phyloP scores from a whole-genome alignment of 1,140 invertebrate genomes.

The Lasioglossum baleicum region DNA sequence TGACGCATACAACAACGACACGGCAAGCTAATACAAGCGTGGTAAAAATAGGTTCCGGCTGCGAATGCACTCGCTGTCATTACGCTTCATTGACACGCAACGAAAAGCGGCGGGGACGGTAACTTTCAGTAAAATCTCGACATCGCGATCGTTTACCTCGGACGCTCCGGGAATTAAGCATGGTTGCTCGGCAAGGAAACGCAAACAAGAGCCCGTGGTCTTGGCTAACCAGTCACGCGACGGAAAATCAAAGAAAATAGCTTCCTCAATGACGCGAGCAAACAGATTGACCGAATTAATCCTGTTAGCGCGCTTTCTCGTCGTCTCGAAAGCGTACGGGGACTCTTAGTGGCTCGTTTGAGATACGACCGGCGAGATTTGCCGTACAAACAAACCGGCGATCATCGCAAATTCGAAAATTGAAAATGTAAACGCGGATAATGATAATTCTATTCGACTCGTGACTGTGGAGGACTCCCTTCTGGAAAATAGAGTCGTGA shows the following conservation, averaged over 20 bases:
- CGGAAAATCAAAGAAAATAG: conserved; percentile 15
- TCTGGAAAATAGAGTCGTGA: conserved; percentile 1
- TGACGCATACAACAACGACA: no score
- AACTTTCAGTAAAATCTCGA: conserved; percentile 1
- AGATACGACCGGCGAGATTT: not conserved
- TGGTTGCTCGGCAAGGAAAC: not conserved
- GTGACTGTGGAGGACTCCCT: not conserved
- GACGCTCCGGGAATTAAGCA: conserved; percentile 2
- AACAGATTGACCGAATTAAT: conserved; percentile 19
- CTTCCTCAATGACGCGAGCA: not conserved
- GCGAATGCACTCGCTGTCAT: not conserved
- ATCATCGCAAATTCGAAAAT: not conserved
- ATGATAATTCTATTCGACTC: not conserved
- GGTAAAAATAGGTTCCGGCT: not conserved
- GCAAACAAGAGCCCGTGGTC: conserved; percentile 6
- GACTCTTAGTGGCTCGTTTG: not conserved
- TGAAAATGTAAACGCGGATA: not conserved
- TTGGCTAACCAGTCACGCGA: conserved; percentile 22
- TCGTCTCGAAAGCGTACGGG: not conserved
- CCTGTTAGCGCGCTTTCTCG: conserved; percentile 28
- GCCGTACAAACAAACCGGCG: not conserved
- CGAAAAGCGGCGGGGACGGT: not conserved
- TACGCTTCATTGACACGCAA: not conserved
- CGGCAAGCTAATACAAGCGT: no score
- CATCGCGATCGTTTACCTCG: conserved; percentile 4